Base-by-base conservation (phyloP, 1,140 invertebrate genomes). In the Calliphora vicina region DNA sequence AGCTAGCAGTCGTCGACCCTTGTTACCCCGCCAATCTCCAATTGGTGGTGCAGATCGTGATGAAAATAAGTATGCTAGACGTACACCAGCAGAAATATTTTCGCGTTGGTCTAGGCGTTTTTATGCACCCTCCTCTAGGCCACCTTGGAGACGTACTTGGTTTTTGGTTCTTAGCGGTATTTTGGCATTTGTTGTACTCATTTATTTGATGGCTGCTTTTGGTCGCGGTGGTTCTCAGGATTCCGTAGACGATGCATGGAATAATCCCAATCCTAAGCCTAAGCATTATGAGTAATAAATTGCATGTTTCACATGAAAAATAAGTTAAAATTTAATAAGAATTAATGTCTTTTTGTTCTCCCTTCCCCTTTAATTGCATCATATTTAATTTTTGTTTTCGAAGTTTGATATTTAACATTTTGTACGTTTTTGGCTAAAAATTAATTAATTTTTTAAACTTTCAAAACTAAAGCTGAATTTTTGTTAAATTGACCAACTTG, bases 71-170 rank as follows among this genome's bases (percentile, higher is more conserved):
- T 91, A 91, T 81, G 88, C 90, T 80, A 85, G 88, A 10, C 87
- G 89, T 78, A 87, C 90, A 12, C 89, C 90, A 12, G 87, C 86
- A 1, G 90, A 90, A 81, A 86, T 90, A 8, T 90, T 91, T 78
- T 90, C 90, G 15, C 88, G 90, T 45, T 91, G 90, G 90, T 90
- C 90, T 35, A 85, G 90, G 25, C 88, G 89, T 43, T 91, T 90
- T 12, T 91, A 90, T 84, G 87, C 89, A 9, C 90, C 90, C 4
- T 89, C 89, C n/a, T 90, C 90, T 1, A 85, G 89, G 20, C 90
- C 90, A 9, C 90, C 89, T 4, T 91, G 89, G 89, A 86, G 89
- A 12, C 87, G 89, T 61, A 90, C 88, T 1, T 91, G 90, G 90
- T 90, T 90, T 57, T 76, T 90, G 80, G 87, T 89, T 45, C 57